A percentile compares a stretch with the other conserved stretches of the same genome.
phyloP scores from a whole-genome alignment of 2,888 invertebrate genomes.

The Sphecodes monilicornis region DNA sequence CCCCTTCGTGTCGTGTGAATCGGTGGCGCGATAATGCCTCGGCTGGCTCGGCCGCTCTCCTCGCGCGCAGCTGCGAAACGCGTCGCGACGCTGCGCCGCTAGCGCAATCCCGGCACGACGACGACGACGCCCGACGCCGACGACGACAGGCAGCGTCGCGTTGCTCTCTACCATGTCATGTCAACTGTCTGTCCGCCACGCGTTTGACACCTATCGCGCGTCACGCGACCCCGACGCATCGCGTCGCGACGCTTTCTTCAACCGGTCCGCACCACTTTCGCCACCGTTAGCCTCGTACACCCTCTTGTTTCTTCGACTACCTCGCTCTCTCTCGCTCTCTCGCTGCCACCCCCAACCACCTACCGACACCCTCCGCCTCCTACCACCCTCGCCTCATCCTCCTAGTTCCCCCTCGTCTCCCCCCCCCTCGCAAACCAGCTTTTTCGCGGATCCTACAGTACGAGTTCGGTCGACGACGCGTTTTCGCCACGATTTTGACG shows the following conservation, averaged over 20 bases:
- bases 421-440: neutral
- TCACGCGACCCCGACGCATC: constrained; percentile 19
- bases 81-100: constrained; percentile 52
- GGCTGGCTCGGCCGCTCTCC: constrained; percentile 18
- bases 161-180: constrained; percentile 76
- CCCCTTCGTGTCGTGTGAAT: constrained; percentile 47
- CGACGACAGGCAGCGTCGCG: constrained; percentile 48
- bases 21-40: constrained; percentile 45
- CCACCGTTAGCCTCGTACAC: neutral
- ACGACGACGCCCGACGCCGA: constrained; percentile 37
- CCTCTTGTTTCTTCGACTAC: neutral
- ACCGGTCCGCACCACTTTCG: constrained; percentile 1
- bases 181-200: constrained; percentile 78
- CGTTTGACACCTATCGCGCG: constrained; percentile 74
- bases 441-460: constrained; percentile 18
- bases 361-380: neutral
- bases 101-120: constrained; percentile 63
- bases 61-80: constrained; percentile 50
- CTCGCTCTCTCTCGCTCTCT: neutral
- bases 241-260: constrained; percentile 12
- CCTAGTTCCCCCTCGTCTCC: neutral
- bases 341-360: neutral
- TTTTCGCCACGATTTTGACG: constrained; percentile 18
- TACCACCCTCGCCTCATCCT: neutral
- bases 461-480: constrained; percentile 20